phyloP scores from a whole-genome alignment of 2,113 vertebrate genomes.

The Gorilla gorilla region DNA sequence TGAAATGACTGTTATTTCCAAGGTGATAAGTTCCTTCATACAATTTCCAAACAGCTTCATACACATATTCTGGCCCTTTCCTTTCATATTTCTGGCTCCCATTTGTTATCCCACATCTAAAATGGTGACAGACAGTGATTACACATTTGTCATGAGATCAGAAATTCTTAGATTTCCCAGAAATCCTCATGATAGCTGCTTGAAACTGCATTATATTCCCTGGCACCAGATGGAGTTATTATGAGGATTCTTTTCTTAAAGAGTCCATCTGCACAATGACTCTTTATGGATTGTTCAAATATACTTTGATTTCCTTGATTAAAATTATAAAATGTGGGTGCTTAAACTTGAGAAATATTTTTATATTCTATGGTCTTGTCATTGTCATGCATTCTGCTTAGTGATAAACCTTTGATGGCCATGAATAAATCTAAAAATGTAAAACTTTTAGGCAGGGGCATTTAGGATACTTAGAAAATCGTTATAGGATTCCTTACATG shows the following conservation, averaged over 20 bases:
- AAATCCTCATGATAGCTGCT: background rate
- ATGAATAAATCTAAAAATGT: background rate
- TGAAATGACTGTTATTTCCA: background rate
- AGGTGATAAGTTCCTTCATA: background rate
- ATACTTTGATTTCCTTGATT: background rate
- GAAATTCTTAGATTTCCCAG: background rate
- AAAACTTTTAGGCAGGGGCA: background rate
- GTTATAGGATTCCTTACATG: background rate
- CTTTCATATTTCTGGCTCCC: background rate
- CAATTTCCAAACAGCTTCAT: background rate
- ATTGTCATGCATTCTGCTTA: background rate
- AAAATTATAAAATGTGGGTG: background rate
- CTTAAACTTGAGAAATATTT: background rate
- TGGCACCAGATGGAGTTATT: background rate
- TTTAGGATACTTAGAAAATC: background rate
- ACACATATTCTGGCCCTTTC: background rate
- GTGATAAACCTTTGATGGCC: background rate
- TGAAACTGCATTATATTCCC: background rate
- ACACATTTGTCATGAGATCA: background rate
- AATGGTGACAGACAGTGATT: constrained; percentile 5
- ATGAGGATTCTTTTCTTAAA: background rate
- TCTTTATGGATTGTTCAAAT: background rate
- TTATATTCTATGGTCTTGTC: background rate
- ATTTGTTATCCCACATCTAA: background rate
- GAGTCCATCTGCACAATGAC: background rate